Evolutionary conservation across 2,113 vertebrate species (phyloP).

Genomic region (Seriola dumerili): DNA sequence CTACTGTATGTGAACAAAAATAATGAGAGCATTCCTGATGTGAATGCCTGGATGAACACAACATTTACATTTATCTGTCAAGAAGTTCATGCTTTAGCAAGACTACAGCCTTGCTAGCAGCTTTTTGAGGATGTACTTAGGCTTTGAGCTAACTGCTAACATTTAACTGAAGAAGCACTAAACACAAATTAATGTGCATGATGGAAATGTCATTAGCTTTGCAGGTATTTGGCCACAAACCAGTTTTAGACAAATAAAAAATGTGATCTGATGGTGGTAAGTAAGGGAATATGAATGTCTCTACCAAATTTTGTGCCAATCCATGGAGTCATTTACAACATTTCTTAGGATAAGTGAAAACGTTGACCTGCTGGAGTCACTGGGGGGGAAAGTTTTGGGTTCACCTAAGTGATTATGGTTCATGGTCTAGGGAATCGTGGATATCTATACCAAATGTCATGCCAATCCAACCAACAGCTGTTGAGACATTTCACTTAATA

Average conservation of each 20-base stretch:
- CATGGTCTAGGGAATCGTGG: not conserved
- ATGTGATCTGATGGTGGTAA: not conserved
- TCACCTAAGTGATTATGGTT: not conserved
- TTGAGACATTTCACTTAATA: not conserved
- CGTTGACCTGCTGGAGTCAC: not conserved
- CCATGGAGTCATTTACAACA: too few relatives aligned
- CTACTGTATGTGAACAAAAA: constrained; percentile 10
- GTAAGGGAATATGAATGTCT: not conserved
- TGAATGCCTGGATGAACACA: not conserved
- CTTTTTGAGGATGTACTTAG: not conserved
- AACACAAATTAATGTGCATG: not conserved
- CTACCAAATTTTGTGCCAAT: not conserved
- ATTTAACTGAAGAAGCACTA: not conserved
- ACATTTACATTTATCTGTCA: not conserved
- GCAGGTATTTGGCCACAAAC: not conserved
- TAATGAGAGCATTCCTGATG: not conserved
- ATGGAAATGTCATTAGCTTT: not conserved
- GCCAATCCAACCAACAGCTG: not conserved
- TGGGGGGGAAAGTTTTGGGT: not conserved
- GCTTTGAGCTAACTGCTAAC: not conserved
- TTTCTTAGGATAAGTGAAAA: not conserved
- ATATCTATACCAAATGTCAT: not conserved
- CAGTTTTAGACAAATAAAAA: not conserved
- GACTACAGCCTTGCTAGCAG: not conserved
- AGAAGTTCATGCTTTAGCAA: not conserved